Conservation (phyloP, 1,140 invertebrate genomes). For the Stenopsyche tienmushanensis region DNA sequence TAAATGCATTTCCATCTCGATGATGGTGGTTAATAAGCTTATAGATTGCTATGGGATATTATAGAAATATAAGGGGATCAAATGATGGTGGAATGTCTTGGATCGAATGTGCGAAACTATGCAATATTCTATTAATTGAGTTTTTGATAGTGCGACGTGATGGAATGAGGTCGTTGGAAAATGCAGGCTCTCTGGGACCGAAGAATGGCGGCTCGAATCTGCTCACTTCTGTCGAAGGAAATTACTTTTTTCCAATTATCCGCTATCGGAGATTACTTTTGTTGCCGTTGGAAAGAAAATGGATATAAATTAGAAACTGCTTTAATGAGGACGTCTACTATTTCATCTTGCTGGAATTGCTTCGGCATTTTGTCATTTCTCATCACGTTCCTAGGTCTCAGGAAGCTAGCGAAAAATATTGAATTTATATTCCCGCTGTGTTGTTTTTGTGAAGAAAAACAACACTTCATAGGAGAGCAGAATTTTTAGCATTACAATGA, state of each 20-base stretch:
- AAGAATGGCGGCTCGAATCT: constrained; percentile 1
- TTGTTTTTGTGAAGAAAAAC: too few relatives aligned
- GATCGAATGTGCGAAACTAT: not conserved
- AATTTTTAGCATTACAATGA: too few relatives aligned
- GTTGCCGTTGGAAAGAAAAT: constrained; percentile 10
- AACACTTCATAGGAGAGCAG: too few relatives aligned
- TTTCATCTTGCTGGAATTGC: not conserved
- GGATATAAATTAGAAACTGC: not conserved
- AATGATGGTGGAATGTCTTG: too few relatives aligned
- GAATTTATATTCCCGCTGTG: too few relatives aligned
- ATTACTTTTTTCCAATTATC: constrained; percentile 35
- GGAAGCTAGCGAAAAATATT: too few relatives aligned
- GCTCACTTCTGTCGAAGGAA: constrained; percentile 28
- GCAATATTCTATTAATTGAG: not conserved
- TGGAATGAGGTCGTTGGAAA: constrained; percentile 4
- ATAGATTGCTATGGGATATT: too few relatives aligned
- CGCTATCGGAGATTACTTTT: constrained; percentile 29
- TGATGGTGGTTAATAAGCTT: too few relatives aligned
- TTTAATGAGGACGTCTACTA: constrained; percentile 1
- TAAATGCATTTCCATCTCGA: too few relatives aligned
- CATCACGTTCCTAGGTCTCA: too few relatives aligned
- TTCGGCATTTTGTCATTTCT: not conserved
- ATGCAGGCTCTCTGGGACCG: not conserved
- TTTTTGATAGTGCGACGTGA: not conserved
- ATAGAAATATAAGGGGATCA: too few relatives aligned